These are phyloP conservation scores for Chelmon rostratus DNA, from an alignment of 2,797 vertebrate genomes.

Conservation along the genomic window DNA sequence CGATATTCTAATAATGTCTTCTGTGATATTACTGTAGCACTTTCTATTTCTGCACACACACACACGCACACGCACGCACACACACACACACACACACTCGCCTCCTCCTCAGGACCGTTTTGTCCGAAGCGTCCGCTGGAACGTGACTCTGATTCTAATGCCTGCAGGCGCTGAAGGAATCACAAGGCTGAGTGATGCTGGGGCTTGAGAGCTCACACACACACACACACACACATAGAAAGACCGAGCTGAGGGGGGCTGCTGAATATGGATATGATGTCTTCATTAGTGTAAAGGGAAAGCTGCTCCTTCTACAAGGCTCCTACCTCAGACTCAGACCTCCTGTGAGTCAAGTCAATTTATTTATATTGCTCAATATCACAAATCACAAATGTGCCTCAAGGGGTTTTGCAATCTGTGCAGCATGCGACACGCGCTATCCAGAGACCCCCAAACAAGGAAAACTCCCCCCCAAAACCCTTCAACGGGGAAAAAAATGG, in stretches of 20 bases:
- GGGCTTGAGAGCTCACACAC: constrained; percentile 12
- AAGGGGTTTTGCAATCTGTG: neutral
- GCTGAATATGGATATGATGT: constrained; percentile 49
- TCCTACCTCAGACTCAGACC: constrained; percentile 10
- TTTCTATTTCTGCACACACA: neutral
- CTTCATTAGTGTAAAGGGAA: constrained; percentile 43
- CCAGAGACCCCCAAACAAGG: neutral
- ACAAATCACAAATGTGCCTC: neutral
- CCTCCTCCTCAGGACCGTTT: constrained; percentile 51
- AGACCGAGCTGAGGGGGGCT: neutral
- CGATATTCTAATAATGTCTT: constrained; percentile 8
- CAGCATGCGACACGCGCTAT: no score
- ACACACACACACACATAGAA: constrained; percentile 18
- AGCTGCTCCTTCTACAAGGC: constrained; percentile 4
- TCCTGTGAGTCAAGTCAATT: neutral
- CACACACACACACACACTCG: constrained; percentile 22
- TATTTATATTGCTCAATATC: neutral
- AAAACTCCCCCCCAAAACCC: neutral
- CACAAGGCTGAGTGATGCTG: constrained; percentile 49
- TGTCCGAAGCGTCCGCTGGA: constrained; percentile 68
- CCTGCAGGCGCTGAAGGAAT: constrained; percentile 41
- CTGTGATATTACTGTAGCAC: constrained; percentile 1
- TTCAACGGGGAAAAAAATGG: neutral
- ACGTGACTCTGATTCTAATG: constrained; percentile 68
- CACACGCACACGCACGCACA: constrained; percentile 8